Evolutionary conservation across 1,140 invertebrate species (phyloP), one percentile per base, ranked within the genome.

Genomic region (Telenomus remus): DNA sequence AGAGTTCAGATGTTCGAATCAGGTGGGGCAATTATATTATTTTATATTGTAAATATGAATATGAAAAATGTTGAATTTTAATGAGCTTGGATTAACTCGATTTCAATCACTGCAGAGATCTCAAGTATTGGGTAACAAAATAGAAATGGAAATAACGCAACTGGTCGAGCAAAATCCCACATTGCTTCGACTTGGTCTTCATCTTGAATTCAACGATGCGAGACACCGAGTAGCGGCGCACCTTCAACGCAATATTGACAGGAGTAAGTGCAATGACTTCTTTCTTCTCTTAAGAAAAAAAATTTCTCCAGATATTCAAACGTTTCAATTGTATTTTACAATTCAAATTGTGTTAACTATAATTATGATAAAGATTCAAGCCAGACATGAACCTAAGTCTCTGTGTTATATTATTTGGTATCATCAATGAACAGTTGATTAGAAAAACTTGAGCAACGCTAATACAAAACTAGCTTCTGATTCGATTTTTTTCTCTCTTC

Each of bases 101-200:
- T 19, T 46, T 14, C 14, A 15, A 7, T 1, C 37, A 27, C 15
- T 48, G 1, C 87, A 98, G 96, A 94, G 97, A 90, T 96, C 96
- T 80, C 92, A 95, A 90, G 93, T 98, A 64, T 91, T 99, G 78
- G 97, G 97, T 79, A 98, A 98, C 88, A 98, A 98, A 90, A 96
- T 96, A 77, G 97, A 99, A 91, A 98, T 98, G 95, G 95, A 97
- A 90, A 96, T 99, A 75, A 97, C 96, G 46, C 92, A 95, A 81
- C 89, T 98, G 75, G 92, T 99, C 64, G 95, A 97, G 87, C 94
- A 97, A 84, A 99, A 99, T 90, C 92, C 94, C 13, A 96, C 95
- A 33, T 88, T 99, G 66, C 90, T 98, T 78, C 92, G 95, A 87
- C 92, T 99, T 69, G 97, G 97, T 56, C 91, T 99, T 79, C 94